Conservation (phyloP, 2,113 vertebrate genomes). For the Pithys albifrons region DNA sequence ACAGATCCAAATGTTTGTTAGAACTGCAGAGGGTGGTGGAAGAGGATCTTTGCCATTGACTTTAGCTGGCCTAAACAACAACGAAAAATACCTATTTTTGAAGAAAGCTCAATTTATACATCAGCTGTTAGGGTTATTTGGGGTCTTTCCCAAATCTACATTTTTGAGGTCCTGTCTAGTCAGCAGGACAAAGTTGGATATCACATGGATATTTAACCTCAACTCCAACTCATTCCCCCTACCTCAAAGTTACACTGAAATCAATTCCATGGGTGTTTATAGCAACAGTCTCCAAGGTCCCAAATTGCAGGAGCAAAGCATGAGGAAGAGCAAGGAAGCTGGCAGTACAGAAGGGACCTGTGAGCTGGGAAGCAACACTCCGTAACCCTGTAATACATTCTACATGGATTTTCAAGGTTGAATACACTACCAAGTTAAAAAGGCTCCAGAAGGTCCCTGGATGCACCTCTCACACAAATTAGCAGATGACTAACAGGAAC, state of each 20-base stretch:
- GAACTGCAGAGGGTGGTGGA: not conserved
- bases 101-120: not conserved
- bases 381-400: not conserved
- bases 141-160: not conserved
- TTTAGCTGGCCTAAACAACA: not conserved
- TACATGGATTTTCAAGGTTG: not conserved
- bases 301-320: not conserved
- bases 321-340: not conserved
- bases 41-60: not conserved
- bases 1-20: not conserved
- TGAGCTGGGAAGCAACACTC: accelerated
- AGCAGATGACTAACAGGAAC: not conserved
- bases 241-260: not conserved
- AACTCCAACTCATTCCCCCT: not conserved
- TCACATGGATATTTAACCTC: not conserved
- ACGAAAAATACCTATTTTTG: not conserved
- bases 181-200: not conserved
- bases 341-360: not conserved
- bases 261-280: not conserved
- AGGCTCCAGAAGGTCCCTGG: not conserved
- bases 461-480: accelerated
- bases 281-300: not conserved
- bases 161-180: not conserved
- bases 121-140: not conserved
- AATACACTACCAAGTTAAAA: not conserved